Base-by-base conservation (phyloP, 2,113 vertebrate species). In the Alouatta palliata region DNA sequence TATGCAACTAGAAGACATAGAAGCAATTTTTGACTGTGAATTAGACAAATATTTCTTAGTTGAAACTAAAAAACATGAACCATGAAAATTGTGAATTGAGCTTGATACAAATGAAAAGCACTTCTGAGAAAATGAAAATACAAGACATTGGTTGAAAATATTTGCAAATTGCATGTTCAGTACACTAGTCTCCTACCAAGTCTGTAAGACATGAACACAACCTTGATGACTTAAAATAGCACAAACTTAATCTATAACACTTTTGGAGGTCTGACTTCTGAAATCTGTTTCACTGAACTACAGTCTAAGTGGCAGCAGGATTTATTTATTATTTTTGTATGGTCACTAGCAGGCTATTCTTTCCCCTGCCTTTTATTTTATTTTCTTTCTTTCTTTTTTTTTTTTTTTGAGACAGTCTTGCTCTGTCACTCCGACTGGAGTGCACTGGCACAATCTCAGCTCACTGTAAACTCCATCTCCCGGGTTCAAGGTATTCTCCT, bases 201-300 rank as follows among this genome's bases (percentile, higher is more conserved):
- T 3, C 4, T 49, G 2, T 43, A 75, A 88, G 10, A 58, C 37
- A 58, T 40, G 49, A 49, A 27, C 4, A 37, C 75, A 90, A 30
- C 27, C 21, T 37, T 77, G 30, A 25, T 66, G 56, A 35, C 13
- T 66, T 37, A 66, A 20, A 49, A 64, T 12, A 89, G 8, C 19
- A 47, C 8, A n/a, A 2, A 7, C 6, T 37, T 5, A 37, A 40
- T 32, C 9, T 27, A 0, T 54, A 21, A 49, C 2, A 32, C 25
- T 75, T 16, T 23, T 32, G 58, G 3, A 66, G 14, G 25, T 52
- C 35, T 68, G 43, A 14, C 45, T 25, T 79, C 21, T 20, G 23
- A 79, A n/a, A 66, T 49, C 37, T 66, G 40, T 25, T 47, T 79
- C 75, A 16, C 37, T 43, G 70, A n/a, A 9, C 32, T 61, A n/a